These are phyloP conservation scores for Peromyscus nudipes DNA, from an alignment of 2,797 vertebrate genomes.

Conservation along the genomic window DNA sequence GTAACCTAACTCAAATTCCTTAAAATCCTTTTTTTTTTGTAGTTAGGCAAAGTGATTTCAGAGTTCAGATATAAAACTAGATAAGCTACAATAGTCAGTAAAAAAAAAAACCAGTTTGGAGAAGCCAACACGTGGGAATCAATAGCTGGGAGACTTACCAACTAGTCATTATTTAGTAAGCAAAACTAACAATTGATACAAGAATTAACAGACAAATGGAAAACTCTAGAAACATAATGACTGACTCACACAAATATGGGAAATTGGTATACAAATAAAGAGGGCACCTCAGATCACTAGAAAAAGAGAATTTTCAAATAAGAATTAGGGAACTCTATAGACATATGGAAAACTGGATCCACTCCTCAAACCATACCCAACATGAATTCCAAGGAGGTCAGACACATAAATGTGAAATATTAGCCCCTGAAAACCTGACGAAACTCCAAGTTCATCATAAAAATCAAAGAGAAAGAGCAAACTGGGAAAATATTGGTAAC, in stretches of 20 bases:
- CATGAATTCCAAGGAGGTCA: conserved; percentile 9
- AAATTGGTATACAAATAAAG: background rate
- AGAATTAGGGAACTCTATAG: background rate
- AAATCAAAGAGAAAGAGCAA: conserved; percentile 13
- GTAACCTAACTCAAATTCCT: background rate
- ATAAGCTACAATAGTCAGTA: background rate
- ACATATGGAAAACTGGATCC: background rate
- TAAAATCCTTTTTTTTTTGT: background rate
- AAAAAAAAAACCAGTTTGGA: background rate
- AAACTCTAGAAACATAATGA: background rate
- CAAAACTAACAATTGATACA: background rate
- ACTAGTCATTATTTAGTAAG: background rate
- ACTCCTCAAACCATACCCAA: background rate
- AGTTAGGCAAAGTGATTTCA: background rate
- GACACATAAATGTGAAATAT: conserved; percentile 39
- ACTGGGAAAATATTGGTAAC: background rate
- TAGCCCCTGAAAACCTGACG: background rate
- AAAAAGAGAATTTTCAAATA: conserved; percentile 49
- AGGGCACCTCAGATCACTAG: background rate
- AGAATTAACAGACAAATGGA: background rate
- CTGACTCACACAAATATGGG: background rate
- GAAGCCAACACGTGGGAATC: background rate
- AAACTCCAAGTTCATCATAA: background rate
- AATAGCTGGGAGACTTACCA: background rate
- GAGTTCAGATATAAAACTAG: background rate